Evolutionary conservation across 2,797 vertebrate species (phyloP), one percentile per base, ranked within the genome.

Genomic region (Tarsius wallacei): DNA sequence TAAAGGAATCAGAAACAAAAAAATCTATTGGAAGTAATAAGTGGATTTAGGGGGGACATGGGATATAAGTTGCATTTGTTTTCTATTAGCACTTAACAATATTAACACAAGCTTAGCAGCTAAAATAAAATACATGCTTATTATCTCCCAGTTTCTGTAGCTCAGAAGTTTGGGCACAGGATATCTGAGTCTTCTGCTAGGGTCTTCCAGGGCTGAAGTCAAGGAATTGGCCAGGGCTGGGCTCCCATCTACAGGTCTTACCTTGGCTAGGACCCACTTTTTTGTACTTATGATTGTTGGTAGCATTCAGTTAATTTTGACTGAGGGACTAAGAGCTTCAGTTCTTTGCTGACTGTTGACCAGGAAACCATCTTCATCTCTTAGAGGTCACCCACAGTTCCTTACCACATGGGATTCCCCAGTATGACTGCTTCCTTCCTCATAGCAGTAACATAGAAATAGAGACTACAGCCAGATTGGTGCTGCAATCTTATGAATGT

Each of bases 101-200:
- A 53, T 81, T 71, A 70, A 19, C 74, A 80, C 64, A 78, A 80
- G 63, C 26, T 33, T 55, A 87, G 14, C 26, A 74, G 36, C 59
- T 91, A 82, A 87, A 93, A 87, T 51, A 15, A 49, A 33, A 71
- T 21, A 59, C 42, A 42, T 80, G 33, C 55, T 85, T 81, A 90
- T 59, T 59, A 81, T 64, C 6, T 95, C 82, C 91, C 1, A 68
- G 26, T 87, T 87, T 81, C 47, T 57, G 63, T 49, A 17, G 12
- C 33, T 92, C 82, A n/a, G 51, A 68, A 85, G 16, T 90, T 55
- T 53, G 42, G n/a, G 17, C 31, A 80, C 47, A 73, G n/a, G 28
- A 64, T 73, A 36, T 64, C 81, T 78, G 55, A 28, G 24, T 57
- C 64, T 61, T 63, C 47, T 78, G 59, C 78, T 57, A 49, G 12